Evolutionary conservation across 2,113 vertebrate genomes (phyloP).

Genomic region (Kryptolebias marmoratus): DNA sequence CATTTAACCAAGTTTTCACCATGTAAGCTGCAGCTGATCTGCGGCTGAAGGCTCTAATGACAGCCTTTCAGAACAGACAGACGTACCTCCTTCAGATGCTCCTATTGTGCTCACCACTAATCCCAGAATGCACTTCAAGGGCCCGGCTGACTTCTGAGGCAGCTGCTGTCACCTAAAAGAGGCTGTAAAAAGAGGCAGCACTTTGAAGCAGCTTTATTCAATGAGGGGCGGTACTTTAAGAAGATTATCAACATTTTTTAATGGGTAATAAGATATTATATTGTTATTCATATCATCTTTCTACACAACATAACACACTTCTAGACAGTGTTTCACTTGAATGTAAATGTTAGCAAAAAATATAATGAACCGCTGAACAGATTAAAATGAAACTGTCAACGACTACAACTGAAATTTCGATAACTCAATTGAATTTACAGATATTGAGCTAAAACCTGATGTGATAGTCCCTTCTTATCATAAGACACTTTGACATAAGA

Average conservation of each 20-base stretch:
- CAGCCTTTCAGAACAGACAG: conserved; percentile 68
- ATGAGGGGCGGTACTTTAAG: conserved; percentile 63
- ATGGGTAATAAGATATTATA: conserved; percentile 5
- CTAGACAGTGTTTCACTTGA: too few species aligned
- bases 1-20: conserved; percentile 60
- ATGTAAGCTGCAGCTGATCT: conserved; percentile 72
- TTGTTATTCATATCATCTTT: too few species aligned
- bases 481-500: too few species aligned
- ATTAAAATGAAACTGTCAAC: too few species aligned
- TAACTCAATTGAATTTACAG: too few species aligned
- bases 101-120: conserved; percentile 77
- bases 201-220: conserved; percentile 67
- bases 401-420: too few species aligned
- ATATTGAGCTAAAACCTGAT: too few species aligned
- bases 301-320: too few species aligned
- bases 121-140: conserved; percentile 64
- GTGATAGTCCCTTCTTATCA: too few species aligned
- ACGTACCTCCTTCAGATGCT: conserved; percentile 54
- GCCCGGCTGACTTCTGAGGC: conserved; percentile 66
- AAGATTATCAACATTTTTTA: conserved; percentile 51
- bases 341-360: too few species aligned
- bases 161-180: conserved; percentile 66
- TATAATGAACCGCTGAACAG: too few species aligned
- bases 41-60: conserved; percentile 73
- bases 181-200: conserved; percentile 55